Evolutionary conservation across 1,140 invertebrate genomes (phyloP), one percentile per base, ranked within the genome.

Genomic region (Drosophila chauvacae): DNA sequence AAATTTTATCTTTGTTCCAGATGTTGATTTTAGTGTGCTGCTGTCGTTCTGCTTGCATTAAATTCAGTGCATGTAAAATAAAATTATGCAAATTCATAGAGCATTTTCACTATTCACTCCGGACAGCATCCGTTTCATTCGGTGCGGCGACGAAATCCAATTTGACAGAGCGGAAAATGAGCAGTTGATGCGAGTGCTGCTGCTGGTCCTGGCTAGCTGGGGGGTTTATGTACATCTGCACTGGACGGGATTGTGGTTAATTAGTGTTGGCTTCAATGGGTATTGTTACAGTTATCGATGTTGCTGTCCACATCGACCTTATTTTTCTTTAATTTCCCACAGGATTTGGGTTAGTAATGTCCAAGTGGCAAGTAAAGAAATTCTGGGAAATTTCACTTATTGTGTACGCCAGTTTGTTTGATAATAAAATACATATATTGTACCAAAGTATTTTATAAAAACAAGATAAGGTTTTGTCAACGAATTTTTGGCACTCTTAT

Each of bases 11-110:
- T 39, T 72, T 73, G 70, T 73, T 60, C 58, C 47, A 78, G 59
- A 48, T 74, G 70, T 61, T 77, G 41, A 60, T 42, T 77, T 68
- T 61, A 58, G 61, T 41, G 61, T 78, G 45, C 42, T 28, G 20
- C 56, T 51, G 69, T 0, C 28, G 7, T 14, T 26, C 39, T 14
- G 59, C 30, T 23, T 58, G 53, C 66, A 78, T 81, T 81, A 66
- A 77, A 66, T 81, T 81, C 73, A 69, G 45, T 77, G 65, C 76
- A 78, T 77, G 62, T 82, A 66, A 82, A 82, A 82, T 82, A 65
- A 82, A 82, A 82, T 82, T 82, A 82, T 82, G 80, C 80, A 82
- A 82, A 82, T 82, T 74, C 63, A 47, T 45, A 70, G 44, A 77
- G 57, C 65, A 82, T 78, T 81, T 62, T 70, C 77, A 23, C 62